A percentile compares a stretch with the other conserved stretches of the same genome.
These are phyloP conservation scores for Hypomesus transpacificus DNA, from an alignment of 2,113 vertebrate species.

Conservation along the genomic window DNA sequence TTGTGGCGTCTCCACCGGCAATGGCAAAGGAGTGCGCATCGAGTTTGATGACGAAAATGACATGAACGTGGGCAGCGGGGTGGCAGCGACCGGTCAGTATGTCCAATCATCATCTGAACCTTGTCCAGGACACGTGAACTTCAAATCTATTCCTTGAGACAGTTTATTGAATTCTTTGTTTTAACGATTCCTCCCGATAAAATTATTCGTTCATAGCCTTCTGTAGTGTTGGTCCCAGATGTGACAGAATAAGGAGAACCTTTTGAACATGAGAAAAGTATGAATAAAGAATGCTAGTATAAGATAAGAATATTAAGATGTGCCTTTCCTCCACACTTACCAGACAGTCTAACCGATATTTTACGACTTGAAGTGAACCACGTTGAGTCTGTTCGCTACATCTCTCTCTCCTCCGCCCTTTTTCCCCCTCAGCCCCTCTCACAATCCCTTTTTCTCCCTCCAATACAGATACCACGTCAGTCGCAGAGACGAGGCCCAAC, in stretches of 20 bases:
- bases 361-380: no score
- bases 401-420: neutral
- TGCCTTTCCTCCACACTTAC: no score
- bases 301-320: no score
- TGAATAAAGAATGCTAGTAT: no score
- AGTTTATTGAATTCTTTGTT: no score
- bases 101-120: neutral
- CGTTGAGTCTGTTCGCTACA: no score
- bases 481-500: constrained; percentile 93
- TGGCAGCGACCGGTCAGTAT: constrained; percentile 83
- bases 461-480: constrained; percentile 83
- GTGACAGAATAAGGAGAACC: no score
- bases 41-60: constrained; percentile 99
- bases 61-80: constrained; percentile 86
- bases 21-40: constrained; percentile 96
- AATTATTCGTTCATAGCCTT: no score
- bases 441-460: neutral
- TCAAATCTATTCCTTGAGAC: neutral
- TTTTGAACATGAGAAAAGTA: no score
- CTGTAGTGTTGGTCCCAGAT: no score
- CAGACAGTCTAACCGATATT: no score
- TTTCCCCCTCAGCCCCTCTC: neutral
- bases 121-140: neutral
- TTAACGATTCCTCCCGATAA: no score
- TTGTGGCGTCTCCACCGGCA: constrained; percentile 93